Percentiles rank a stretch among this genome's conserved stretches.
Evolutionary conservation across 2,797 vertebrate species (phyloP).

Genomic region (Pagetopsis macropterus): DNA sequence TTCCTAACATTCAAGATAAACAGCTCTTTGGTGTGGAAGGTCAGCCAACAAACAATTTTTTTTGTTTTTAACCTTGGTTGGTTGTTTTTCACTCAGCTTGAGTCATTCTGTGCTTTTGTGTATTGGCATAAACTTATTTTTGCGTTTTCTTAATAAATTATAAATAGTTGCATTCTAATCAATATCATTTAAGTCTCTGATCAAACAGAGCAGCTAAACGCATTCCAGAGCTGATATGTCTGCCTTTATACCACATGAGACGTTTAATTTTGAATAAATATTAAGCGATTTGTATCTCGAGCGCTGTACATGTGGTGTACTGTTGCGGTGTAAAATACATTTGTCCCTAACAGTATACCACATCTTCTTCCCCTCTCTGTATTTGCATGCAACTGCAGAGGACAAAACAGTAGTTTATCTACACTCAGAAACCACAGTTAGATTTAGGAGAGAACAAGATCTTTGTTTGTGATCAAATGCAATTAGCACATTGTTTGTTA

Average conservation of each 20-base stretch:
- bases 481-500: constrained; percentile 34
- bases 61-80: constrained; percentile 8
- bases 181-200: constrained; percentile 50
- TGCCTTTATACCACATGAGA: constrained; percentile 33
- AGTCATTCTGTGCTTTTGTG: constrained; percentile 38
- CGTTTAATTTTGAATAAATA: constrained; percentile 36
- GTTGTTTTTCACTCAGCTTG: constrained; percentile 11
- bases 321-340: not conserved
- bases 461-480: constrained; percentile 16
- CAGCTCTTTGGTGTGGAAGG: constrained; percentile 61
- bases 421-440: constrained; percentile 8
- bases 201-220: constrained; percentile 46
- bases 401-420: not conserved
- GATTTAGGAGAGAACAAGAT: not conserved
- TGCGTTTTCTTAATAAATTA: constrained; percentile 55
- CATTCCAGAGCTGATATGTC: constrained; percentile 34
- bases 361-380: not conserved
- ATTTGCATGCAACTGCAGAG: constrained; percentile 6
- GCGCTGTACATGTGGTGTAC: constrained; percentile 1
- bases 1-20: constrained; percentile 75
- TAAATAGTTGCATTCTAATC: constrained; percentile 52
- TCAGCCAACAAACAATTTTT: constrained; percentile 54
- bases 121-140: constrained; percentile 51
- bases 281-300: constrained; percentile 9
- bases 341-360: not conserved